Percentiles rank a stretch among this genome's conserved stretches.
These are phyloP conservation scores for Xenops minutus DNA, from an alignment of 2,797 vertebrate genomes.

Conservation along the genomic window DNA sequence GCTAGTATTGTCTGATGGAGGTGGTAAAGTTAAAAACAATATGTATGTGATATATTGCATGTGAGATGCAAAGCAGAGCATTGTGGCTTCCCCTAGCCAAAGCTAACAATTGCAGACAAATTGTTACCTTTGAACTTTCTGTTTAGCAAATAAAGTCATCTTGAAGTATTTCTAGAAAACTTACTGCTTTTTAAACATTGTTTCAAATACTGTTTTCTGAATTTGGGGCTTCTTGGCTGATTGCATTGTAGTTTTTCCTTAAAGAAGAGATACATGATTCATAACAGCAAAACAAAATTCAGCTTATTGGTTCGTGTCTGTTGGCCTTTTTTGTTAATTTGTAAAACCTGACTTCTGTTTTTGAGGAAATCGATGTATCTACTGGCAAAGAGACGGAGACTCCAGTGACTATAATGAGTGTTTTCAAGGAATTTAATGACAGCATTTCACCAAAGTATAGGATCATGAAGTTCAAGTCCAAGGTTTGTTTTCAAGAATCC, in stretches of 20 bases:
- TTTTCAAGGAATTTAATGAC: conserved; percentile 94
- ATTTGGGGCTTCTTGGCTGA: not conserved
- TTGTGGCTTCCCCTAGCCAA: not conserved
- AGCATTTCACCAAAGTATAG: conserved; percentile 88
- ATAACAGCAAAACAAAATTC: not conserved
- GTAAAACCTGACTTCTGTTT: conserved; percentile 4
- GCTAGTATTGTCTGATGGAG: not conserved
- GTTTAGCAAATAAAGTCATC: not conserved
- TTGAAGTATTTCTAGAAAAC: not conserved
- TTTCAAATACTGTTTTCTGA: not conserved
- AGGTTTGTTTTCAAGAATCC: conserved; percentile 75
- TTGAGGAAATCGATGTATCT: conserved; percentile 84
- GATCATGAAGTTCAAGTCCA: conserved; percentile 99
- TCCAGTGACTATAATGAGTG: conserved; percentile 87
- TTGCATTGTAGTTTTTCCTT: not conserved
- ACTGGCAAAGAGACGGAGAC: conserved; percentile 79
- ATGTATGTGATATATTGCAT: rapidly evolving
- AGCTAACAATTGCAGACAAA: not conserved
- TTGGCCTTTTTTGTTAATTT: not conserved
- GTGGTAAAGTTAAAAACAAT: not conserved
- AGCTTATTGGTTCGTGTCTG: not conserved
- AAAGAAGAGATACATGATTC: not conserved
- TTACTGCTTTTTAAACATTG: not conserved
- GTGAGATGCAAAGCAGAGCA: not conserved
- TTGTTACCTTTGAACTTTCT: not conserved